Conservation (phyloP, 2,113 vertebrate genomes). For the Heptranchias perlo region DNA sequence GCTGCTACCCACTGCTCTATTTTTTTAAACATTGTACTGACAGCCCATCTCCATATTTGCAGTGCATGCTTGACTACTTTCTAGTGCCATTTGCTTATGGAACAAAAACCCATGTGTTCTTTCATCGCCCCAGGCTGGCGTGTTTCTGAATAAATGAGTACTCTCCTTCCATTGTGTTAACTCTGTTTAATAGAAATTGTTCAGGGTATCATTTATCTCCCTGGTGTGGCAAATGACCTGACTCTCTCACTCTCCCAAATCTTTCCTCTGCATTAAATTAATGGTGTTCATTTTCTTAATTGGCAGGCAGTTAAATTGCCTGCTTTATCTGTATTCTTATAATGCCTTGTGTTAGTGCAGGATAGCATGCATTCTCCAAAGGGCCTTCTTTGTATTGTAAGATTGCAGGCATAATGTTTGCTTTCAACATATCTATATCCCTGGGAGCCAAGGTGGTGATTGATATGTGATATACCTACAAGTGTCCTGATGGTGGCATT, state of each 20-base stretch:
- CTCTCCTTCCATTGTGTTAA: neutral
- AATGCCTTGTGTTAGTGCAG: neutral
- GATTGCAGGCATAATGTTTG: neutral
- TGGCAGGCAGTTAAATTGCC: neutral
- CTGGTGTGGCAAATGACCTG: neutral
- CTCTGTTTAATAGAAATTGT: constrained; percentile 13
- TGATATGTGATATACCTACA: neutral
- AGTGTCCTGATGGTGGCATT: neutral
- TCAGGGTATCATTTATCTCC: neutral
- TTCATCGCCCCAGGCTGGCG: neutral
- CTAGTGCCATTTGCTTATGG: neutral
- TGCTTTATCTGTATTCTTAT: neutral
- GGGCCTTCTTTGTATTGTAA: neutral
- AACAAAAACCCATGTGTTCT: neutral
- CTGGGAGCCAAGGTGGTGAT: neutral
- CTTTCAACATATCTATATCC: neutral
- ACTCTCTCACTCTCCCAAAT: neutral
- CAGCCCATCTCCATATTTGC: neutral
- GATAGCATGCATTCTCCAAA: neutral
- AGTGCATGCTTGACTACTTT: neutral
- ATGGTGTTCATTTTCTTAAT: neutral
- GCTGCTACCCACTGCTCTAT: neutral
- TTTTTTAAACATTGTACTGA: neutral
- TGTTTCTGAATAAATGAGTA: neutral
- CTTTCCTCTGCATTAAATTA: neutral